phyloP scores from a whole-genome alignment of 2,113 vertebrate genomes.

The Caranx ignobilis region DNA sequence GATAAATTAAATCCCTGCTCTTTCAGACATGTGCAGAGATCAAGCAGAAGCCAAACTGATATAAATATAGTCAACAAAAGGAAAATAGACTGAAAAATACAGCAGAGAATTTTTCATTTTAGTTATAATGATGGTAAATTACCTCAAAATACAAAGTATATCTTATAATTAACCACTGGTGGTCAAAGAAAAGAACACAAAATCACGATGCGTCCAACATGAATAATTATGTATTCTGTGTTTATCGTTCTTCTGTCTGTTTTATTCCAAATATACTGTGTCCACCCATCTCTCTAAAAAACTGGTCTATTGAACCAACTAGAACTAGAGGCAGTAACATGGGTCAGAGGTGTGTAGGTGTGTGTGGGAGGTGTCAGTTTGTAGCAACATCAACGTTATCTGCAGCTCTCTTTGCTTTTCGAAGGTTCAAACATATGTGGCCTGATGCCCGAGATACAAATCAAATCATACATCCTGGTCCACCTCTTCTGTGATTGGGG shows the following conservation, averaged over 20 bases:
- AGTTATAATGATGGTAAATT: too few relatives aligned
- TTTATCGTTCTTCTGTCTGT: neutral
- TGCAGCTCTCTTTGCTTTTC: slow-evolving; percentile 41
- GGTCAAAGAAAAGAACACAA: neutral
- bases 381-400: slow-evolving; percentile 56
- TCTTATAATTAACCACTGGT: too few relatives aligned
- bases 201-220: neutral
- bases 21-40: neutral
- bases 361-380: slow-evolving; percentile 65
- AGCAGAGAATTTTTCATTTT: neutral
- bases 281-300: slow-evolving; percentile 36
- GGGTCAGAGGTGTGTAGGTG: slow-evolving; percentile 75
- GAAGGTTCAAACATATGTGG: slow-evolving; percentile 56
- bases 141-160: too few relatives aligned
- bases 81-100: neutral
- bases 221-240: neutral
- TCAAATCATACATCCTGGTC: slow-evolving; percentile 34
- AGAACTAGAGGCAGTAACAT: slow-evolving; percentile 39
- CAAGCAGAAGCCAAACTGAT: neutral
- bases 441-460: slow-evolving; percentile 36
- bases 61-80: neutral
- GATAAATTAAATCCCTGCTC: neutral
- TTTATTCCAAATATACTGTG: slow-evolving; percentile 5
- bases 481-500: neutral
- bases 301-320: slow-evolving; percentile 33